These are phyloP conservation scores for Labeo catla DNA, from an alignment of 2,113 vertebrate genomes.

Conservation along the genomic window DNA sequence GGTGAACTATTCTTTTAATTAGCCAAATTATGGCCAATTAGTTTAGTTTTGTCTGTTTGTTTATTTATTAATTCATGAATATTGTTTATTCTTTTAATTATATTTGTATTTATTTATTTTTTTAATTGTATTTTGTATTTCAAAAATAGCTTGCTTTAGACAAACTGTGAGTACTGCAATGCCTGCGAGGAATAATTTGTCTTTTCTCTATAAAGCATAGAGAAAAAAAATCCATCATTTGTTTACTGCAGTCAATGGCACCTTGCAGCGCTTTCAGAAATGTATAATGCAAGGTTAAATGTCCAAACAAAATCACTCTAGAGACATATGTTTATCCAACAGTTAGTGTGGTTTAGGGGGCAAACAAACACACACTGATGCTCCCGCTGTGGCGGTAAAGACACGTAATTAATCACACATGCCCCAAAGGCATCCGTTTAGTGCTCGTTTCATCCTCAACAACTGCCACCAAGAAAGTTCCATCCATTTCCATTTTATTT, in stretches of 20 bases:
- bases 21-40: too few relatives aligned
- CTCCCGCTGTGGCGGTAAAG: constrained; percentile 13
- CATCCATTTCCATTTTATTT: constrained; percentile 7
- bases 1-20: too few relatives aligned
- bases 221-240: not conserved
- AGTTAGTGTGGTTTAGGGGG: constrained; percentile 14
- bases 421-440: constrained; percentile 17
- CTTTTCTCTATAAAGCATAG: constrained; percentile 10
- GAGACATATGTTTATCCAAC: constrained; percentile 31
- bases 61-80: not conserved
- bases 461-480: not conserved
- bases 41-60: not conserved
- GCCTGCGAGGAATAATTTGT: not conserved
- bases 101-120: not conserved
- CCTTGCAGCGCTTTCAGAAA: not conserved
- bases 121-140: too few relatives aligned
- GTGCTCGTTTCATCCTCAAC: not conserved
- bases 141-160: not conserved
- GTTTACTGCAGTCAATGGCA: not conserved
- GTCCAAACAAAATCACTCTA: constrained; percentile 25
- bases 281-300: constrained; percentile 35
- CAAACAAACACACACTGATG: constrained; percentile 16
- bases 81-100: not conserved
- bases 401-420: constrained; percentile 19
- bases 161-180: not conserved